A percentile compares a stretch with the other conserved stretches of the same genome.
Conservation (phyloP, 2,888 invertebrate species). For the Cheilosia impressa region DNA sequence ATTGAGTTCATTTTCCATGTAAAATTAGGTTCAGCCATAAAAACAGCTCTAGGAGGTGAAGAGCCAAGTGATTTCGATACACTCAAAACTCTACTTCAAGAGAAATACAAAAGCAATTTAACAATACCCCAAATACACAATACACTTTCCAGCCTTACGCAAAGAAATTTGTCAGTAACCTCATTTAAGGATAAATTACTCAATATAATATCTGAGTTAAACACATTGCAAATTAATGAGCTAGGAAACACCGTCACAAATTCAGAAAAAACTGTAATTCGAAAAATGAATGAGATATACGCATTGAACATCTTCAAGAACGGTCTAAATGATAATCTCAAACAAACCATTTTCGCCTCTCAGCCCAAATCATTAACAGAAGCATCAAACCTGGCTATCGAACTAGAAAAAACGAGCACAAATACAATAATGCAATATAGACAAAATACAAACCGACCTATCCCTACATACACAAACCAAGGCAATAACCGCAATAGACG, state of each 20-base stretch:
- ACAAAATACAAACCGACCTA: neutral
- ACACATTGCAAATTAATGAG: too few relatives aligned
- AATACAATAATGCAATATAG: constrained; percentile 2
- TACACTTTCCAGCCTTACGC: neutral
- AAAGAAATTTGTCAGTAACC: constrained; percentile 9
- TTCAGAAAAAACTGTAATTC: constrained; percentile 11
- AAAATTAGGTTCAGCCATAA: neutral
- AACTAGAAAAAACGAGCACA: constrained; percentile 23
- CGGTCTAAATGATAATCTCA: constrained; percentile 31
- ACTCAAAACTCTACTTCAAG: neutral
- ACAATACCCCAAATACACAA: constrained; percentile 35
- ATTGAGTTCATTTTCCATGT: neutral
- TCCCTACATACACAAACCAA: neutral
- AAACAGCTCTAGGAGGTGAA: neutral
- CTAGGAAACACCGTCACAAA: too few relatives aligned
- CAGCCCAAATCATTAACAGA: constrained; percentile 13
- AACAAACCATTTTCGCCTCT: constrained; percentile 30
- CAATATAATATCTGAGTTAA: too few relatives aligned
- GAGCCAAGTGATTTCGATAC: neutral
- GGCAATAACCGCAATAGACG: neutral
- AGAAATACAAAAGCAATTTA: neutral
- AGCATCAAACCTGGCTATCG: constrained; percentile 24
- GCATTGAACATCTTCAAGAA: constrained; percentile 32
- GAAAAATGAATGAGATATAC: constrained; percentile 24
- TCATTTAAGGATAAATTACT: constrained; percentile 25